A percentile compares a stretch with the other conserved stretches of the same genome.
Evolutionary conservation across 2,888 invertebrate genomes (phyloP).

Genomic region (Dilophus febrilis): DNA sequence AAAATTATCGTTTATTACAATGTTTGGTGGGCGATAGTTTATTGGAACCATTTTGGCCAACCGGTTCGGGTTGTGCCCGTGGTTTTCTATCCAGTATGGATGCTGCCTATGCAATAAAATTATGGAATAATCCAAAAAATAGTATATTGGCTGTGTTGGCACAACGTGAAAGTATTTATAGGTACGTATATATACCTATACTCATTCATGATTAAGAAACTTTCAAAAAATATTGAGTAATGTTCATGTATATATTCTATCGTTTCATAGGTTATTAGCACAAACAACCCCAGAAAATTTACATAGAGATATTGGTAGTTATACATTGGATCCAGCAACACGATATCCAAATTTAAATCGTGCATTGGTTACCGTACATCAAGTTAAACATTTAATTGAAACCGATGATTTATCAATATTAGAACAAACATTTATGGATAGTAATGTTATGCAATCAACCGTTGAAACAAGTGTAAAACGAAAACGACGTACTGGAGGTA

Average conservation of each 20-base stretch:
- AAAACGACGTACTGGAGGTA: conserved; percentile 25
- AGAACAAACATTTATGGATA: conserved; percentile 32
- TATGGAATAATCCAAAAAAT: conserved; percentile 55
- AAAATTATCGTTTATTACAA: conserved; percentile 67
- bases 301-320: conserved; percentile 72
- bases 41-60: conserved; percentile 97
- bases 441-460: conserved; percentile 37
- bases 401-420: conserved; percentile 49
- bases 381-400: conserved; percentile 53
- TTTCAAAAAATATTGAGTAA: no score
- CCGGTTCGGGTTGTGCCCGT: conserved; percentile 93
- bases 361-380: conserved; percentile 55
- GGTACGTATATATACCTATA: no score
- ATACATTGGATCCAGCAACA: conserved; percentile 73
- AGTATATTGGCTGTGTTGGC: conserved; percentile 63
- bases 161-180: conserved; percentile 87
- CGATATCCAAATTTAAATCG: conserved; percentile 73
- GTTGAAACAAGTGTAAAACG: conserved; percentile 36
- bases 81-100: conserved; percentile 93
- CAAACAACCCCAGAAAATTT: conserved; percentile 96
- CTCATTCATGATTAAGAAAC: no score
- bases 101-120: conserved; percentile 85
- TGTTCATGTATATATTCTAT: no score
- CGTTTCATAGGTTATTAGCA: conserved; percentile 35
- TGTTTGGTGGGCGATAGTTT: conserved; percentile 91